Conservation (phyloP, 2,113 vertebrate genomes). For the Macrotus californicus region DNA sequence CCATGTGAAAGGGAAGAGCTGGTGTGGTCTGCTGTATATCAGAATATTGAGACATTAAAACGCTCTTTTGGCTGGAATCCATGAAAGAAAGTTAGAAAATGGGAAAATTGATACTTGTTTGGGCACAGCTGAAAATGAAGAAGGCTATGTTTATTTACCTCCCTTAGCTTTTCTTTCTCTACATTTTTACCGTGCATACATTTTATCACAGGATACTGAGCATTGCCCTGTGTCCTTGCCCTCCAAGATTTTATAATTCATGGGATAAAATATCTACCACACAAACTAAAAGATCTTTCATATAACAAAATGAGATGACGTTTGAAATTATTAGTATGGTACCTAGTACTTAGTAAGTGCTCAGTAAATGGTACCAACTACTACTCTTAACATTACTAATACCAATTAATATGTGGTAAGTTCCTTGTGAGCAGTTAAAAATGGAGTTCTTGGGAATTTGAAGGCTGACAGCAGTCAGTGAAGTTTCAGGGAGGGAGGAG, state of each 20-base stretch:
- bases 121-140: not conserved
- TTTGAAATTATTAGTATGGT: not conserved
- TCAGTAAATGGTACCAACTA: not conserved
- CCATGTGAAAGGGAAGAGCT: not conserved
- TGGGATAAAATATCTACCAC: not conserved
- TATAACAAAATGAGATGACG: not conserved
- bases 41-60: not conserved
- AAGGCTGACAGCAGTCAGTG: not conserved
- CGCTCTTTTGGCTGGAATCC: not conserved
- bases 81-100: not conserved
- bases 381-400: not conserved
- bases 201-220: not conserved
- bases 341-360: not conserved
- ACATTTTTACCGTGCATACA: not conserved
- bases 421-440: not conserved
- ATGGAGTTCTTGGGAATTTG: not conserved
- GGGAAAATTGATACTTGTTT: not conserved
- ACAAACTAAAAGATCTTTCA: not conserved
- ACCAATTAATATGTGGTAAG: not conserved
- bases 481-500: not conserved
- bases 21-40: not conserved
- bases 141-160: not conserved
- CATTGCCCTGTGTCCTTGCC: not conserved
- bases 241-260: not conserved
- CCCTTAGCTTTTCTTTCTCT: not conserved